Conservation (phyloP, 2,888 invertebrate species). For the Aphodius sticticus region DNA sequence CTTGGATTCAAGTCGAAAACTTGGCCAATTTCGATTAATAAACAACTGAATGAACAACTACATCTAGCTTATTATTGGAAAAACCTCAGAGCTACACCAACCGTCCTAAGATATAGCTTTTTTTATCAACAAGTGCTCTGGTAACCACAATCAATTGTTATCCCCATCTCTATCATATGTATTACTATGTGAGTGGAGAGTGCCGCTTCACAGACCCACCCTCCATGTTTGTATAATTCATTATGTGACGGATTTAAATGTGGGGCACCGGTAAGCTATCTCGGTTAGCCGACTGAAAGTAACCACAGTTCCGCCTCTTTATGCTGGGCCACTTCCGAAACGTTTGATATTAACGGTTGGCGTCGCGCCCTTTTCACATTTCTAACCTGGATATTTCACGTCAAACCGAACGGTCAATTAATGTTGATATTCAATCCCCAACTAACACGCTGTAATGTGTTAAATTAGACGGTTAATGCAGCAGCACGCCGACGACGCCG, state of each 20-base stretch:
- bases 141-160: too few species aligned
- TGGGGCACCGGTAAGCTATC: not conserved
- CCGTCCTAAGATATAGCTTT: too few species aligned
- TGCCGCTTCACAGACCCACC: too few species aligned
- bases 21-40: too few species aligned
- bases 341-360: not conserved
- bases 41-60: too few species aligned
- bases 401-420: not conserved
- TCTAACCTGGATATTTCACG: not conserved
- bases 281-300: not conserved
- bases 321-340: not conserved
- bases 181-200: too few species aligned
- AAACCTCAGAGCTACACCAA: too few species aligned
- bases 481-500: not conserved
- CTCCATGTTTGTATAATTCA: not conserved
- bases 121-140: too few species aligned
- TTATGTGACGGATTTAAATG: not conserved
- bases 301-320: not conserved
- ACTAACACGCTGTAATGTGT: not conserved
- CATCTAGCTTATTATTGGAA: too few species aligned
- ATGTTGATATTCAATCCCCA: not conserved
- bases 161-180: too few species aligned
- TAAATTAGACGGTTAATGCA: not conserved
- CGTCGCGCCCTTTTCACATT: conserved; percentile 4
- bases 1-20: too few species aligned